These are phyloP conservation scores for Caenorhabditis japonica DNA, from an alignment of 2,888 invertebrate species.

Conservation along the genomic window DNA sequence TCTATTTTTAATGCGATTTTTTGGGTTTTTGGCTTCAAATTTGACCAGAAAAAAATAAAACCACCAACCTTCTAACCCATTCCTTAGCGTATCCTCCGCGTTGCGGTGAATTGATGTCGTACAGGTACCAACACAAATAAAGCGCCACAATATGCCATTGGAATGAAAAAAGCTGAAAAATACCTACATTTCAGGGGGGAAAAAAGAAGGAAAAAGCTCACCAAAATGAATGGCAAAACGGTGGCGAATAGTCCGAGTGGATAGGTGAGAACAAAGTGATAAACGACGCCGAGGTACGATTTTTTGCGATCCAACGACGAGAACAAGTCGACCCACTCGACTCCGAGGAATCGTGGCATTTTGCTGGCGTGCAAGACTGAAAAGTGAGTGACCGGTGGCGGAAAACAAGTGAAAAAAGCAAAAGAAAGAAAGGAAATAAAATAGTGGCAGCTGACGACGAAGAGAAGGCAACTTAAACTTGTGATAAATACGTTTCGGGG, in stretches of 20 bases:
- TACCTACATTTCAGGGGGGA: neutral
- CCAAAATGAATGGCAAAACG: slow-evolving; percentile 40
- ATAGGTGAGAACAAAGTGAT: slow-evolving; percentile 49
- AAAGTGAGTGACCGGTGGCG: neutral
- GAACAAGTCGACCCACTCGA: slow-evolving; percentile 43
- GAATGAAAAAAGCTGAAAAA: slow-evolving; percentile 75
- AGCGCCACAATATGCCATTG: slow-evolving; percentile 55
- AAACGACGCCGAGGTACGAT: slow-evolving; percentile 30
- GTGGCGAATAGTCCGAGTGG: slow-evolving; percentile 36
- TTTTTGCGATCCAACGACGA: slow-evolving; percentile 27
- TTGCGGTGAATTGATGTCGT: slow-evolving; percentile 82
- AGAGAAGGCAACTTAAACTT: too few relatives aligned
- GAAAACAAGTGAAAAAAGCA: neutral
- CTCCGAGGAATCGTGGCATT: slow-evolving; percentile 37
- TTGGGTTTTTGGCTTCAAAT: too few relatives aligned
- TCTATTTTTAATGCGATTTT: too few relatives aligned
- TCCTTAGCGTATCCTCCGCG: slow-evolving; percentile 64
- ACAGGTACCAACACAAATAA: slow-evolving; percentile 81
- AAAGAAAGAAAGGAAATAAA: too few relatives aligned
- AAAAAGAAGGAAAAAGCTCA: slow-evolving; percentile 13
- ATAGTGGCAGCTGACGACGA: too few relatives aligned
- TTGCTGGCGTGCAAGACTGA: too few relatives aligned
- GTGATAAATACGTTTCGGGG: too few relatives aligned
- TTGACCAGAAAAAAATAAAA: too few relatives aligned
- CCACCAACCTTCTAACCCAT: slow-evolving; percentile 59